Percentiles rank a stretch among this genome's conserved stretches.
These are phyloP conservation scores for Trachemys scripta DNA, from an alignment of 2,113 vertebrate species.

Conservation along the genomic window DNA sequence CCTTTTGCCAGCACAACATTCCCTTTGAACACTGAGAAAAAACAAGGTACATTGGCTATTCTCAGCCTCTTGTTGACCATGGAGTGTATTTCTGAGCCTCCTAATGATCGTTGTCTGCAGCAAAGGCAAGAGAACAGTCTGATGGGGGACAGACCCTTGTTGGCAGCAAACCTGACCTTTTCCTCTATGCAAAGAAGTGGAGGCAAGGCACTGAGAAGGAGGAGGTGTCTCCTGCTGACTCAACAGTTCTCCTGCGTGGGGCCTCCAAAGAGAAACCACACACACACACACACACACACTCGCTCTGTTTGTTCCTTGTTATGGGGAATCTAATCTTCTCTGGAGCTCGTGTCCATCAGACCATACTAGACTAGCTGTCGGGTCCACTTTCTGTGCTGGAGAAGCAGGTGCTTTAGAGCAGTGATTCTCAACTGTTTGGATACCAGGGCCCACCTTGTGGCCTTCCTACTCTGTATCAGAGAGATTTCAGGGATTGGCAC, in stretches of 20 bases:
- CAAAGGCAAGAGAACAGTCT: background rate
- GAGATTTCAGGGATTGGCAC: no score
- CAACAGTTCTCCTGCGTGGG: background rate
- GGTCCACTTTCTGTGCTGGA: background rate
- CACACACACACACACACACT: background rate
- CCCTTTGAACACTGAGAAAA: background rate
- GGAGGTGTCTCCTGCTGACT: background rate
- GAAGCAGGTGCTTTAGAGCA: background rate
- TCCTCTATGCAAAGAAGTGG: background rate
- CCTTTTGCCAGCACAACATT: background rate
- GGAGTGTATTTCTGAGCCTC: background rate
- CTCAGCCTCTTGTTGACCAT: accelerated
- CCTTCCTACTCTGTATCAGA: no score
- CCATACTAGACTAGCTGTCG: background rate
- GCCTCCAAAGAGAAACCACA: background rate
- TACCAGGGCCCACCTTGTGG: no score
- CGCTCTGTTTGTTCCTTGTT: background rate
- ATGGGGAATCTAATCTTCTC: conserved; percentile 20
- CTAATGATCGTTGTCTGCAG: background rate
- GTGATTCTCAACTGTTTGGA: no score
- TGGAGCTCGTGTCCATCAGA: background rate
- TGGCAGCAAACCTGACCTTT: background rate
- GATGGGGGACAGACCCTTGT: background rate
- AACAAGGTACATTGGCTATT: accelerated
- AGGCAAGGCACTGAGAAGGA: background rate